These are phyloP conservation scores for Trichogramma pretiosum DNA, from an alignment of 1,140 invertebrate genomes.

Conservation along the genomic window DNA sequence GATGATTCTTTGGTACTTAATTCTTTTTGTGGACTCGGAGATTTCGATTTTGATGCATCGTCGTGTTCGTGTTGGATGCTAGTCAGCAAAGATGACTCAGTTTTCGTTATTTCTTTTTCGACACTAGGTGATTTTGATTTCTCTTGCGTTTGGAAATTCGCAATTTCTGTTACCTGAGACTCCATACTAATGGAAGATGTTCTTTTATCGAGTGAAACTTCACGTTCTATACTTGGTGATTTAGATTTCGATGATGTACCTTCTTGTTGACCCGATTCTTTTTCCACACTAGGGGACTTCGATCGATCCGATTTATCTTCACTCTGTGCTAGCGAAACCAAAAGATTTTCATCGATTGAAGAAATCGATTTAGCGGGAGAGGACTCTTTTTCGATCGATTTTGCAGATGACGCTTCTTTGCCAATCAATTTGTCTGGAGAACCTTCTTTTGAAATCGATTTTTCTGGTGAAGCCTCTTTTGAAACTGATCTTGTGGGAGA, in stretches of 20 bases:
- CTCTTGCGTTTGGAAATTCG: background rate
- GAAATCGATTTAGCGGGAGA: background rate
- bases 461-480: background rate
- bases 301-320: background rate
- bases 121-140: constrained; percentile 9
- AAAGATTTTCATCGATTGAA: too few relatives aligned
- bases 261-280: background rate
- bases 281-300: constrained; percentile 5
- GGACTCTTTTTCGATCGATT: too few relatives aligned
- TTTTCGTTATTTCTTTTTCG: constrained; percentile 7
- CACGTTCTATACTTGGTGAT: background rate
- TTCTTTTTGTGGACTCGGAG: background rate
- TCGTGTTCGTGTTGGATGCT: background rate
- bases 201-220: background rate
- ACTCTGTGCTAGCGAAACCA: background rate
- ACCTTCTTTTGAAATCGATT: constrained; percentile 10
- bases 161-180: too few relatives aligned
- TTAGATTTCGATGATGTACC: background rate
- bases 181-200: background rate
- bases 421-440: background rate
- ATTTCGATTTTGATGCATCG: constrained; percentile 16
- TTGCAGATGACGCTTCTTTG: background rate
- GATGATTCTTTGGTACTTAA: constrained; percentile 6
- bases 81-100: too few relatives aligned
- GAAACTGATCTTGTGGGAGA: too few relatives aligned